A percentile compares a stretch with the other conserved stretches of the same genome.
phyloP scores from a whole-genome alignment of 2,888 invertebrate species.

The Eledone cirrhosa region DNA sequence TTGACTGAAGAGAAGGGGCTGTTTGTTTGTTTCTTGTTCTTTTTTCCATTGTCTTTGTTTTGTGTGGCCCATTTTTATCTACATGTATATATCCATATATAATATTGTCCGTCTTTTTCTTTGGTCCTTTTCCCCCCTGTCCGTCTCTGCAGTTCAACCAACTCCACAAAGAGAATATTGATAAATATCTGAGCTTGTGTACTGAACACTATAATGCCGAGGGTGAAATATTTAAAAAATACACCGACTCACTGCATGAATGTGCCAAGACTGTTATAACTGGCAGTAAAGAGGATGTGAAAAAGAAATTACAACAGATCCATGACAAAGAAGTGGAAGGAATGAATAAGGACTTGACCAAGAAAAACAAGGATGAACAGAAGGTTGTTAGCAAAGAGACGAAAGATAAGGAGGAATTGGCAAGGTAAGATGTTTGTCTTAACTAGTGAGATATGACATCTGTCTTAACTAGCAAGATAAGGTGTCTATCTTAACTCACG shows the following conservation, averaged over 20 bases:
- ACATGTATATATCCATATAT: no score
- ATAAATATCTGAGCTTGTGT: constrained; percentile 58
- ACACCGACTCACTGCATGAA: constrained; percentile 76
- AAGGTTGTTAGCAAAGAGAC: constrained; percentile 86
- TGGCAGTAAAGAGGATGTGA: constrained; percentile 47
- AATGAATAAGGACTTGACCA: constrained; percentile 79
- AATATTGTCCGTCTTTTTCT: not conserved
- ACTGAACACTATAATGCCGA: constrained; percentile 77
- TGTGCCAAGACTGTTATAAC: constrained; percentile 49
- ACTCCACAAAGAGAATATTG: constrained; percentile 60
- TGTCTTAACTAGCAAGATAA: no score
- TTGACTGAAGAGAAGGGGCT: no score
- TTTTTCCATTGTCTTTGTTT: no score
- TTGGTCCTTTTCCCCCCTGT: not conserved
- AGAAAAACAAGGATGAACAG: constrained; percentile 85
- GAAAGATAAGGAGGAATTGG: constrained; percentile 87
- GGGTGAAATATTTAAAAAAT: constrained; percentile 82
- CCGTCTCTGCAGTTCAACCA: constrained; percentile 57
- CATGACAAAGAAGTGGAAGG: constrained; percentile 65
- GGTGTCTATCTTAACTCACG: no score
- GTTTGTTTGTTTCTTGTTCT: no score
- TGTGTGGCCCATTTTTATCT: no score
- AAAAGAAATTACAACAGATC: constrained; percentile 68
- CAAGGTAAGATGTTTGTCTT: constrained; percentile 63
- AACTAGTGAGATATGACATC: no score